Percentiles rank a stretch among this genome's conserved stretches.
phyloP scores from a whole-genome alignment of 2,797 vertebrate genomes.

The Merluccius polli region DNA sequence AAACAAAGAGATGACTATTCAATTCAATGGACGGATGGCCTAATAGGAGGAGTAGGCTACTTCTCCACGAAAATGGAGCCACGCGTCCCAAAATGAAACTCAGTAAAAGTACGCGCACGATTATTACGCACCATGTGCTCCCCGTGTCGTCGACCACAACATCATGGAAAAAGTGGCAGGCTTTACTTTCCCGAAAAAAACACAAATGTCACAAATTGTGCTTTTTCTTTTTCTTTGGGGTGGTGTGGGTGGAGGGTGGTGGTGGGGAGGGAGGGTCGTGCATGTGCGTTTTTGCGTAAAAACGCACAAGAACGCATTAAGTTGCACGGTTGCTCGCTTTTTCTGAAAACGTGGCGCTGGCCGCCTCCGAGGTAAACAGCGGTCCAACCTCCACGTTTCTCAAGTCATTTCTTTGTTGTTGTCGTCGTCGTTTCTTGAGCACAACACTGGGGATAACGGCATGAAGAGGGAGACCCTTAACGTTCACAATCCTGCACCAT shows the following conservation, averaged over 20 bases:
- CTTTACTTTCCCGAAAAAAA: neutral
- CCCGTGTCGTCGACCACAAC: conserved; percentile 34
- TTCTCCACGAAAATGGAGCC: neutral
- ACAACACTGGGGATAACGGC: conserved; percentile 1
- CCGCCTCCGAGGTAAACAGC: conserved; percentile 60
- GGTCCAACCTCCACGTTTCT: conserved; percentile 33
- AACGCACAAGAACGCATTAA: conserved; percentile 17
- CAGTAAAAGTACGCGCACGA: too few species aligned
- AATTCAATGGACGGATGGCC: neutral
- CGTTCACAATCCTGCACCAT: neutral
- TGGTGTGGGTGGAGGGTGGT: too few species aligned
- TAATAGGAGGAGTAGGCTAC: neutral
- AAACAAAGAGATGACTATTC: neutral
- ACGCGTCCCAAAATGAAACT: too few species aligned
- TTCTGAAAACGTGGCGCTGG: conserved; percentile 66
- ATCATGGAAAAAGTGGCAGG: neutral
- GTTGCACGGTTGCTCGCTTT: conserved; percentile 31
- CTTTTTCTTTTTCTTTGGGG: too few species aligned
- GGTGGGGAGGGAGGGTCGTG: too few species aligned
- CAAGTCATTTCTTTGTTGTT: neutral
- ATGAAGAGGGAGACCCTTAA: neutral
- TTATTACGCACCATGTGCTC: conserved; percentile 52
- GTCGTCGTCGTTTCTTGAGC: neutral
- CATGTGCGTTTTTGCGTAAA: neutral
- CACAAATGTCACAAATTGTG: neutral